Evolutionary conservation across 37 sponge, comb jelly and placozoan species (phyloP), one percentile per base, ranked within the genome.

Genomic region (Eunapius fragilis): DNA sequence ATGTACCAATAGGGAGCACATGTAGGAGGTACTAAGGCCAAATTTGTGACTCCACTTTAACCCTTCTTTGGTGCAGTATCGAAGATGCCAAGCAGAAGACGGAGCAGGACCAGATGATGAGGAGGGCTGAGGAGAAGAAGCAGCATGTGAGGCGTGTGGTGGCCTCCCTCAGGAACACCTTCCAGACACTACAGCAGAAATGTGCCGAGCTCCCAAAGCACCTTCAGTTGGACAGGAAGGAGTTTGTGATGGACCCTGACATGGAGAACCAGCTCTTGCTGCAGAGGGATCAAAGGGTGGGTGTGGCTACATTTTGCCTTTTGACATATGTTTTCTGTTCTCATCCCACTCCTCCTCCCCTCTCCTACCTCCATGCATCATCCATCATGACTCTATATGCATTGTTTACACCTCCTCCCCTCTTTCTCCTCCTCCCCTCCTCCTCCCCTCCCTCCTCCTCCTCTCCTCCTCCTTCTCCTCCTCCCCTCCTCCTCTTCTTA

Each of bases 41-140:
- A n/a, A n/a, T n/a, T n/a, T n/a, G n/a, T n/a, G n/a, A n/a, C n/a
- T n/a, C n/a, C n/a, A n/a, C 27, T 2, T 14, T 79, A 11, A 35
- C 47, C 75, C 23, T 78, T 2, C n/a, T 28, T 45, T 48, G 32
- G 68, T 78, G 3, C 86, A 97, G 97, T 67, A 90, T 99, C 73
- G 99, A 99, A 78, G 99, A 99, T 79, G 99, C 99, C 38, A 96
- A 95, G 68, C 97, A 97, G 80, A 97, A 95, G 74, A 93, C 97
- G 5, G 99, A 99, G 75, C 93, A 92, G 35, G 99, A 99, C 49
- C 84, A 93, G 3, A 87, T 48, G 84, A 34, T 97, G 73, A 95
- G 93, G 71, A 78, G 80, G 24, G 97, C 97, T 12, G 99, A 99
- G 72, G 94, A 91, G 69, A 93, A 97, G 85, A 99, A 99, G 84